Base-by-base conservation (phyloP, 2,113 vertebrate species). In the Festucalex cinctus region DNA sequence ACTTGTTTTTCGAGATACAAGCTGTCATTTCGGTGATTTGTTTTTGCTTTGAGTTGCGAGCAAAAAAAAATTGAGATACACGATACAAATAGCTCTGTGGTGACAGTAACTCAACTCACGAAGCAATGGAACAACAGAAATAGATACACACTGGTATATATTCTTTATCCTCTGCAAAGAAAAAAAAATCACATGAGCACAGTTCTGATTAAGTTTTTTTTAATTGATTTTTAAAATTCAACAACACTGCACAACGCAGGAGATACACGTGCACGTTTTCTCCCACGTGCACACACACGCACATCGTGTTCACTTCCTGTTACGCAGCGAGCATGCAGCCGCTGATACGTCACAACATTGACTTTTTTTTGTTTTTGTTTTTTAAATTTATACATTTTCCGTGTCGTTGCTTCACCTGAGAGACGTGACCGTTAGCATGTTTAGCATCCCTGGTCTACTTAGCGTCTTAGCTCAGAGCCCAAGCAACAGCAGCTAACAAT, bases 311-410 rank as follows among this genome's bases (percentile, higher is more conserved):
- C 60, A 62, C 60, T 43, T 62, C 60, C 60, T 62, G 37, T 43
- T 62, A 62, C 37, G n/a, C 39, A 26, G 60, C 60, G 39, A 62
- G 39, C 60, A 62, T 62, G 60, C 60, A 24, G 60, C 37, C 60
- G 22, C 60, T 26, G 37, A 62, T 39, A 62, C 60, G 7, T 62
- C 22, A 62, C 37, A 16, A 62, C 60, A 43, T 24, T 26, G 39
- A 62, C n/a, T n/a, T 37, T 39, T 22, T 39, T 22, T 46, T 46
- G 17, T 16, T 16, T 6, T 13, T 16, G 2, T 9, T 4, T 1
- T 14, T 2, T 16, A n/a, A n/a, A n/a, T n/a, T n/a, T n/a, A n/a
- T 17, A 28, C 26, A 17, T 54, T 24, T 54, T 54, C n/a, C 26
- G 54, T 22, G 19, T 22, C 36, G n/a, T 39, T 36, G 2, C 59